A percentile compares a stretch with the other conserved stretches of the same genome.
These are phyloP conservation scores for Pocillopora meandrina DNA, from an alignment of 92 coral and sea anemone species.

Conservation along the genomic window DNA sequence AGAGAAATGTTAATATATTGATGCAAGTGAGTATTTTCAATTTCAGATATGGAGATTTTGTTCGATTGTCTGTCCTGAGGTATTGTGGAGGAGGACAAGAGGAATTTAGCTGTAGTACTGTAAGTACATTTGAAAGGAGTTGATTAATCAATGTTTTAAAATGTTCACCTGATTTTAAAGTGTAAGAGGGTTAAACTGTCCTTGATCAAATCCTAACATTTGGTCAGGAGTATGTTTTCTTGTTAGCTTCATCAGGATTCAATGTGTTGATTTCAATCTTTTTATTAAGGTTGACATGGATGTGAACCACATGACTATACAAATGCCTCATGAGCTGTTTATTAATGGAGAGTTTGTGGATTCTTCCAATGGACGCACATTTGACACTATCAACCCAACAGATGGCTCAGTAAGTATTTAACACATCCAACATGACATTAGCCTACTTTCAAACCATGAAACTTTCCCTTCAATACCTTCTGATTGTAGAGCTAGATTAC, in stretches of 20 bases:
- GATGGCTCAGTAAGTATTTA: conserved; percentile 84
- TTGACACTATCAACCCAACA: conserved; percentile 88
- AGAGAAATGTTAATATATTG: no score
- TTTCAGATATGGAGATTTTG: conserved; percentile 86
- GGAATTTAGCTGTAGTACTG: conserved; percentile 92
- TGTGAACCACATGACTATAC: conserved; percentile 94
- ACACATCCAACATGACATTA: neutral
- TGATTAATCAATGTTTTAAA: neutral
- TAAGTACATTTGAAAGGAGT: conserved; percentile 42
- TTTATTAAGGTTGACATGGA: conserved; percentile 71
- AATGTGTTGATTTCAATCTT: neutral
- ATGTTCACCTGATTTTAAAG: neutral
- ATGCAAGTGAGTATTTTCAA: neutral
- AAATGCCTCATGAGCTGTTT: conserved; percentile 92
- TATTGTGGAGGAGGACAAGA: conserved; percentile 92
- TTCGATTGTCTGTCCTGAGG: conserved; percentile 72
- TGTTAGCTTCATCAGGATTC: neutral
- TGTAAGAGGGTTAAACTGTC: no score
- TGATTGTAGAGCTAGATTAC: no score
- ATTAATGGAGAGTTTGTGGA: conserved; percentile 97
- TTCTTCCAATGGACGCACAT: conserved; percentile 83
- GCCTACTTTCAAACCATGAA: no score
- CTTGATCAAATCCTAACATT: no score
- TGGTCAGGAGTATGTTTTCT: no score
- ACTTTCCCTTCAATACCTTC: no score